Base-by-base conservation (phyloP, 2,888 invertebrate genomes). In the Cetonia aurata region DNA sequence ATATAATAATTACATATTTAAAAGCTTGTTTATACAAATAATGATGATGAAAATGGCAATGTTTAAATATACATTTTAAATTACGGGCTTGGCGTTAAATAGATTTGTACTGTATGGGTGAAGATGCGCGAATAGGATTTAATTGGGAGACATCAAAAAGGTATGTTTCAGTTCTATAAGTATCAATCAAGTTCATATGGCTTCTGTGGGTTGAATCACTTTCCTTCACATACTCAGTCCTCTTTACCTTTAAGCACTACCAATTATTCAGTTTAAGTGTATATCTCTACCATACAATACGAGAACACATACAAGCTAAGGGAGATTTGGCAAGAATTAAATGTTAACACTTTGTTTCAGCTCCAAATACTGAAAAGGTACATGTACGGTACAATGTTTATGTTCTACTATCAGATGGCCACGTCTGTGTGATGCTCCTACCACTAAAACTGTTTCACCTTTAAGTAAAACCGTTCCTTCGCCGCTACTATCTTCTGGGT, bases 341-440 rank as follows among this genome's bases (percentile, higher is more conserved):
- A 84, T 84, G 79, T 83, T 84, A 74, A 83, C 82, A 79, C 83
- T 80, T 76, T 83, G 87, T 81, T 89, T 90, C 74, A 95, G 86
- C 83, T 94, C 94, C 86, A 94, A 88, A 83, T 91, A 93, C 84
- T 94, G 93, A 84, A 92, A 94, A 70, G 95, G 94, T 75, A 95
- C 93, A 80, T 94, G 92, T 71, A 92, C 87, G 75, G 89, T 92
- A 77, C 81, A 83, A 77, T 84, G 83, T 77, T 92, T 92, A 83
- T 93, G 91, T 86, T 95, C 95, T 75, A 97, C 95, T 77, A 95
- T 88, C 76, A 97, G 89, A 86, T 94, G 95, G 0, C 97, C 97
- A 77, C 95, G 90, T 70, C 93, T 89, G 67, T 91, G 88, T 48
- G 96, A 96, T 57, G 96, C 94, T 73, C 96, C 96, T 50, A 96